Conservation (phyloP, 1,140 invertebrate species). For the Nasonia vitripennis region DNA sequence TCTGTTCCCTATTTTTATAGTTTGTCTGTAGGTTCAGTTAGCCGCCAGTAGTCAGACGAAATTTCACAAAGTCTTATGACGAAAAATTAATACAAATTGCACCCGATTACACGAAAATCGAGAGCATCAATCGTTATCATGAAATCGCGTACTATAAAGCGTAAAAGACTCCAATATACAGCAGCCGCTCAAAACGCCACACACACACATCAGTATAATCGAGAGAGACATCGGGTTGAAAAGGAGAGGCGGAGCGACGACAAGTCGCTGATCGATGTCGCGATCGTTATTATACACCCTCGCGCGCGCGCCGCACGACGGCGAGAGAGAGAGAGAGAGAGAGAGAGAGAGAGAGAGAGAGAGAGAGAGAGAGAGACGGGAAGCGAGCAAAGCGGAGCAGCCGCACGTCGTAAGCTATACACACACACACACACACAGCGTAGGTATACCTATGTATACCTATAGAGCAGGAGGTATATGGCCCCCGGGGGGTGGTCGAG, state of each 20-base stretch:
- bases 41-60: too few relatives aligned
- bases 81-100: too few relatives aligned
- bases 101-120: too few relatives aligned
- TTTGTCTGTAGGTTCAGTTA: too few relatives aligned
- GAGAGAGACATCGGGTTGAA: not conserved
- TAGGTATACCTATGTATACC: not conserved
- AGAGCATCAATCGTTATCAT: too few relatives aligned
- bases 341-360: not conserved
- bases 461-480: slow-evolving; percentile 7
- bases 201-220: not conserved
- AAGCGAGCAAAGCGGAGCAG: not conserved
- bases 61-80: too few relatives aligned
- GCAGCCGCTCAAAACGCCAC: not conserved
- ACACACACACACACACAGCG: too few relatives aligned
- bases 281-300: slow-evolving; percentile 23
- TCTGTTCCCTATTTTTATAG: too few relatives aligned
- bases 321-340: not conserved
- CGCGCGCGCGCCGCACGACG: not conserved
- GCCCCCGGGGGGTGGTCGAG: slow-evolving; percentile 54
- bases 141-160: too few relatives aligned
- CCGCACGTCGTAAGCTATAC: slow-evolving; percentile 6
- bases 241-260: not conserved
- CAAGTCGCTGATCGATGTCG: slow-evolving; percentile 17
- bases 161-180: not conserved
- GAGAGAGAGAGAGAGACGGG: not conserved